Evolutionary conservation across 2,113 vertebrate species (phyloP).

Genomic region (Lipophrys pholis): DNA sequence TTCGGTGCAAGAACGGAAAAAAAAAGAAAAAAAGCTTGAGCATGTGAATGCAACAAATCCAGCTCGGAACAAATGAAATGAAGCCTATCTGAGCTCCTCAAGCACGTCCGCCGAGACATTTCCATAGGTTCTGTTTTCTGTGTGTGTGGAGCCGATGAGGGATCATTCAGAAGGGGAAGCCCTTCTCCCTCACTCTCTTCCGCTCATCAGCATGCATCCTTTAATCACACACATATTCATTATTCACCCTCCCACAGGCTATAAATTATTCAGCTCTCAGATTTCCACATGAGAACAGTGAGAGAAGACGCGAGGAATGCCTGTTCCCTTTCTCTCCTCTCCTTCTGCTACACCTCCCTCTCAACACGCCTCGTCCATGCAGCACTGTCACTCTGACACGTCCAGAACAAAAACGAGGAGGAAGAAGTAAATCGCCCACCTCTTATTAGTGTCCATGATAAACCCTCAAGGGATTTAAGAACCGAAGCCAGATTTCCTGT

Average conservation of each 20-base stretch:
- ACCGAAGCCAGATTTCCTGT: neutral
- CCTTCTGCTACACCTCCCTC: constrained; percentile 24
- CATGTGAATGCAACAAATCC: neutral
- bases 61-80: constrained; percentile 13
- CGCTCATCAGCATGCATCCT: constrained; percentile 71
- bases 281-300: constrained; percentile 64
- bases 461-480: neutral
- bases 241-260: constrained; percentile 70
- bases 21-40: constrained; percentile 7
- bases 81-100: neutral
- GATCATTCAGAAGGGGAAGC: constrained; percentile 61
- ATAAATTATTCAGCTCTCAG: constrained; percentile 81
- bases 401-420: neutral
- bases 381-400: constrained; percentile 15
- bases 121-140: constrained; percentile 3
- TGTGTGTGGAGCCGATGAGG: constrained; percentile 44
- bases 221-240: constrained; percentile 80
- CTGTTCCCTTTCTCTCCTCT: constrained; percentile 31
- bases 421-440: neutral
- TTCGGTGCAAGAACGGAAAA: neutral
- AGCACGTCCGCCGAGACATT: neutral
- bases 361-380: constrained; percentile 13
- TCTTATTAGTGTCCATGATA: neutral
- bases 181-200: constrained; percentile 36
- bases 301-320: constrained; percentile 58